These are phyloP conservation scores for Drosophila ercepeae DNA, from an alignment of 1,140 invertebrate genomes.

Conservation along the genomic window DNA sequence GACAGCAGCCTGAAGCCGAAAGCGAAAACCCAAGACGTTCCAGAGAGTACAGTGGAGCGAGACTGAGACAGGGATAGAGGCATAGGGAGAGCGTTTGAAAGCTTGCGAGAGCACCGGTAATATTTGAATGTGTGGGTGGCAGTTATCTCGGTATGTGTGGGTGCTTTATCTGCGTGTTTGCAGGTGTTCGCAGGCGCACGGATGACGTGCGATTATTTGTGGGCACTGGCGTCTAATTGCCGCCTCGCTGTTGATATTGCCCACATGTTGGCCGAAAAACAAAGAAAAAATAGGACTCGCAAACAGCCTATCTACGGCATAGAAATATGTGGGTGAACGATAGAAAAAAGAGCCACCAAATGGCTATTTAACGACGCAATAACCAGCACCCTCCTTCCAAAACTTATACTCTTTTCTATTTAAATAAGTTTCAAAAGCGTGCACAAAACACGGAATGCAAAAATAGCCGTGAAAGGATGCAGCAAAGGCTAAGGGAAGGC, in stretches of 20 bases:
- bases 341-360: background rate
- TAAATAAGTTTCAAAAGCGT: slow-evolving; percentile 17
- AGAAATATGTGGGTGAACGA: slow-evolving; percentile 29
- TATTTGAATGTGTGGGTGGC: slow-evolving; percentile 28
- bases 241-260: slow-evolving; percentile 57
- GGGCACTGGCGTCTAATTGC: slow-evolving; percentile 48
- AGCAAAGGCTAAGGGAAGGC: background rate
- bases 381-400: slow-evolving; percentile 12
- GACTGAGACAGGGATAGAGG: background rate
- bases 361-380: slow-evolving; percentile 62
- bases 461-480: slow-evolving; percentile 13
- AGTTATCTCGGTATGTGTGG: background rate
- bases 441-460: slow-evolving; percentile 22
- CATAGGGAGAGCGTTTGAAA: slow-evolving; percentile 10
- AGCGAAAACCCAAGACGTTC: slow-evolving; percentile 29
- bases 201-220: slow-evolving; percentile 53
- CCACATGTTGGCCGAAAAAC: slow-evolving; percentile 40
- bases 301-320: slow-evolving; percentile 24
- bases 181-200: slow-evolving; percentile 56
- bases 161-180: slow-evolving; percentile 19
- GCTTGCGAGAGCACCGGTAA: slow-evolving; percentile 54
- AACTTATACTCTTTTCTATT: slow-evolving; percentile 7
- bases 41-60: slow-evolving; percentile 7
- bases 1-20: slow-evolving; percentile 63
- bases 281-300: slow-evolving; percentile 2